Evolutionary conservation across 2,888 invertebrate genomes (phyloP).

Genomic region (Lysandra coridon): DNA sequence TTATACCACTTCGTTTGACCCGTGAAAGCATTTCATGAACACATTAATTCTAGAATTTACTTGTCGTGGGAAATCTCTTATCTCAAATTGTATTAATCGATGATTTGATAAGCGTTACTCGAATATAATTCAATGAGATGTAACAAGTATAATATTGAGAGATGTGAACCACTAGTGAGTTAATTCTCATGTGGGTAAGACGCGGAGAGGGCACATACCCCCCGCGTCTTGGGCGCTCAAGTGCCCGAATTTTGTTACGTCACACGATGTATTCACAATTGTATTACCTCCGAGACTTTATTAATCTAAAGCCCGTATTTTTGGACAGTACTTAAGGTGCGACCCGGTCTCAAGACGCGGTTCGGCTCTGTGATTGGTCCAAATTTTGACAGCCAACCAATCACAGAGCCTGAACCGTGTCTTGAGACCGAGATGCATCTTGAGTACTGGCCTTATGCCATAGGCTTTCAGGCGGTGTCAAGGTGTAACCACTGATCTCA

Average conservation of each 20-base stretch:
- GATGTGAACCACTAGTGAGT: constrained; percentile 33
- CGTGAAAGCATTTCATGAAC: background rate
- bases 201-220: constrained; percentile 12
- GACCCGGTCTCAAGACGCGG: too few species aligned
- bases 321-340: too few species aligned
- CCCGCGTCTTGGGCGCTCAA: constrained; percentile 23
- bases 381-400: too few species aligned
- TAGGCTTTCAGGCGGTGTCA: too few species aligned
- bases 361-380: too few species aligned
- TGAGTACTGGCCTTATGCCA: too few species aligned
- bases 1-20: background rate
- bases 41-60: background rate
- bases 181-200: constrained; percentile 32
- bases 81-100: background rate
- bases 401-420: too few species aligned
- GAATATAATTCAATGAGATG: constrained; percentile 10
- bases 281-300: too few species aligned
- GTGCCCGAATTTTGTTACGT: background rate
- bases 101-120: constrained; percentile 1
- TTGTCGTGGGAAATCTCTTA: background rate
- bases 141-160: constrained; percentile 17
- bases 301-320: too few species aligned
- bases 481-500: too few species aligned
- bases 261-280: background rate
- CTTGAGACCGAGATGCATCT: too few species aligned